Percentiles rank a stretch among this genome's conserved stretches.
These are phyloP conservation scores for Mesorhabditis sp. DNA, from an alignment of 2,888 invertebrate species.

Conservation along the genomic window DNA sequence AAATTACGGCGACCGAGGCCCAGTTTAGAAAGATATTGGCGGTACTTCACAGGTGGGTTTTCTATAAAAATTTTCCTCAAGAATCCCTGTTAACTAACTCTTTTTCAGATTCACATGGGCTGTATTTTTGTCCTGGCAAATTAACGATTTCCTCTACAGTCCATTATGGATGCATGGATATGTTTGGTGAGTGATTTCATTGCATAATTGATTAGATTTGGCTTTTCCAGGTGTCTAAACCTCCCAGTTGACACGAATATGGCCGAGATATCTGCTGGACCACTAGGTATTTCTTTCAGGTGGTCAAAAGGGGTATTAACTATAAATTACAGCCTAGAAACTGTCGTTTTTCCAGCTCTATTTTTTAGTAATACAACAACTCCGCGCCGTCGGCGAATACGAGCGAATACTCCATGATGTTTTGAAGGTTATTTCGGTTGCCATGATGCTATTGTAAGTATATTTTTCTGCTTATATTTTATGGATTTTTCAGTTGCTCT, in stretches of 20 bases:
- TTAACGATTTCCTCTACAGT: conserved; percentile 4
- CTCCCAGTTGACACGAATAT: background rate
- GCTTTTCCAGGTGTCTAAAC: background rate
- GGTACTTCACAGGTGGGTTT: too few species aligned
- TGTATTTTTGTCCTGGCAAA: background rate
- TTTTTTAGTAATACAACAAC: background rate
- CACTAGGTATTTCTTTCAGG: background rate
- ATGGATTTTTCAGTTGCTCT: background rate
- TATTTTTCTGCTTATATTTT: background rate
- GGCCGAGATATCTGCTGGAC: background rate
- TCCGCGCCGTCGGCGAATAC: background rate
- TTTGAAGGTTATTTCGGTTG: background rate
- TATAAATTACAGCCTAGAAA: background rate
- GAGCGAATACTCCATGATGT: background rate
- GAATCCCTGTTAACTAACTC: too few species aligned
- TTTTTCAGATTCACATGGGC: background rate
- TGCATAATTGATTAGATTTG: background rate
- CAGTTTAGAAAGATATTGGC: background rate
- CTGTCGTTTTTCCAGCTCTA: background rate
- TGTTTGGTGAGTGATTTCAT: background rate
- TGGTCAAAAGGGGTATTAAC: too few species aligned
- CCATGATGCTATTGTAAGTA: conserved; percentile 1
- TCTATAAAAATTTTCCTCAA: too few species aligned
- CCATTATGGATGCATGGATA: conserved; percentile 5
- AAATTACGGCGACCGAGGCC: background rate